phyloP scores from a whole-genome alignment of 2,888 invertebrate species.

The Actias luna region DNA sequence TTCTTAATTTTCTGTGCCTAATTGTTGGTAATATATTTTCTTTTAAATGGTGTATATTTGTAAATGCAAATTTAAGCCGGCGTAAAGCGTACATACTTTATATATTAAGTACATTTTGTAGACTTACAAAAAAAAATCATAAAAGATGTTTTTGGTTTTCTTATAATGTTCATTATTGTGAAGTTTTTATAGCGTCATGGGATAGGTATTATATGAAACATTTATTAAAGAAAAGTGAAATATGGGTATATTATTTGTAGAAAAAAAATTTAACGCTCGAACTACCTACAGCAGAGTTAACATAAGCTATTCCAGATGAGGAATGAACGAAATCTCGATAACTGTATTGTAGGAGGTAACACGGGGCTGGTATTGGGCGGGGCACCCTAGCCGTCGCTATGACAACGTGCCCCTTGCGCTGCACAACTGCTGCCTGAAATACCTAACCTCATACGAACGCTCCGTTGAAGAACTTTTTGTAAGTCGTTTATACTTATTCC shows the following conservation, averaged over 20 bases:
- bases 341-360: conserved; percentile 50
- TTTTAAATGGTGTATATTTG: too few relatives aligned
- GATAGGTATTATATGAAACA: background rate
- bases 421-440: conserved; percentile 41
- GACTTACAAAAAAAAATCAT: background rate
- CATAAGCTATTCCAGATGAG: conserved; percentile 51
- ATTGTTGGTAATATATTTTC: too few relatives aligned
- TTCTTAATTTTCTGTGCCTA: too few relatives aligned
- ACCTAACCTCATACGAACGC: conserved; percentile 33
- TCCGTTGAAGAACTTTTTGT: conserved; percentile 29
- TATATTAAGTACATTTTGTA: background rate
- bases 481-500: conserved; percentile 10
- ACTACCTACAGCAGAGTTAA: conserved; percentile 24
- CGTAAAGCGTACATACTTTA: background rate
- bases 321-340: conserved; percentile 54
- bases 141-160: background rate
- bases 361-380: conserved; percentile 57
- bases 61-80: background rate
- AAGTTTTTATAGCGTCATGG: background rate
- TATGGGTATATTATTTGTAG: background rate
- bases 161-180: background rate
- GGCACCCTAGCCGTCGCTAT: conserved; percentile 69
- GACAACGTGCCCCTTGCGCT: conserved; percentile 61
- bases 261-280: background rate
- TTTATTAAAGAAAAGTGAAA: background rate